Base-by-base conservation (phyloP, 2,888 invertebrate species). In the Tolmerus cingulatus region DNA sequence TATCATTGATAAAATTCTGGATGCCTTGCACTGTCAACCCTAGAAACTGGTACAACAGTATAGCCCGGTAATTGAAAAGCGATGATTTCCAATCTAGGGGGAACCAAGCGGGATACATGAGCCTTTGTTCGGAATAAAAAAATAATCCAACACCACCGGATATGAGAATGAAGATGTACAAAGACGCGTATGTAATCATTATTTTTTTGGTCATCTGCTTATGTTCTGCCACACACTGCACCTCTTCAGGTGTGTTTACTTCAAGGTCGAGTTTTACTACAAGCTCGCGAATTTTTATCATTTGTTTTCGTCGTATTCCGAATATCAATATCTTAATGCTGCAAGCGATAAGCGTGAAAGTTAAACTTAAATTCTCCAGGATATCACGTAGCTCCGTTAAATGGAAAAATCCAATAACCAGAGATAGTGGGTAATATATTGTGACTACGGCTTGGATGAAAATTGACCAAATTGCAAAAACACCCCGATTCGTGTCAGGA, bases 91-190 rank as follows among this genome's bases (percentile, higher is more conserved):
- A 74, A 27, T 84, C 74, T 23, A 74, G 27, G 14, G 84, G 84
- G 74, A 84, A 84, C 84, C 84, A 84, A 14, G 66, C 84, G 1
- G 78, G 78, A 23, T 78, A 78, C 78, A 78, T 23, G 3, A 78
- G 78, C 43, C 78, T 37, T 43, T 19, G 23, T 27, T 78, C 78
- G 8, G 78, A 40, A 43, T 40, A n/a, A 12, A 78, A 43, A 43
- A 37, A 78, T 23, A 78, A 9, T 40, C 78, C 78, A 40, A 78
- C n/a, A 7, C 40, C 78, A 78, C 46, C 19, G 1, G 40, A 23
- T 14, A 78, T 9, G 4, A 78, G 14, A 8, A 78, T 40, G 40
- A 78, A 78, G n/a, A 19, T 43, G 37, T 78, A 78, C 19, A 78
- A 43, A 2, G 23, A 40, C 1, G 78, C 78, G 37, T 78, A 78